Percentiles rank a stretch among this genome's conserved stretches.
Evolutionary conservation across 2,113 vertebrate genomes (phyloP).

Genomic region (Lota lota): DNA sequence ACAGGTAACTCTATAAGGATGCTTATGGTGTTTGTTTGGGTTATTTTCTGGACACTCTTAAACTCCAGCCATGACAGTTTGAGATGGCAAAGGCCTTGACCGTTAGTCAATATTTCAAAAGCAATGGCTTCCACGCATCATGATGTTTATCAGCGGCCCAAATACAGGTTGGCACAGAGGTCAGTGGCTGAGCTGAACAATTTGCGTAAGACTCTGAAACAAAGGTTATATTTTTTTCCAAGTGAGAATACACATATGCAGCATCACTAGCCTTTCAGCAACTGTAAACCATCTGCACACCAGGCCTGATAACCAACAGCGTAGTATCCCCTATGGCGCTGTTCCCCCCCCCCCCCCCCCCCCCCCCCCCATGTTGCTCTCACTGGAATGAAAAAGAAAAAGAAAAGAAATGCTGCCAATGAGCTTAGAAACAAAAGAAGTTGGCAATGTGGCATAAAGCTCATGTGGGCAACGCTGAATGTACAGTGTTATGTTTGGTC

Average conservation of each 20-base stretch:
- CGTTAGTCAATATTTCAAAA: constrained; percentile 2
- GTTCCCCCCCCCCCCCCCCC: neutral
- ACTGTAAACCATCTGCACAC: constrained; percentile 58
- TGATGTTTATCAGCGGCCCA: constrained; percentile 19
- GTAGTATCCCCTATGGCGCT: constrained; percentile 13
- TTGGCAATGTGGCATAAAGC: neutral
- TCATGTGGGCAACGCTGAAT: neutral
- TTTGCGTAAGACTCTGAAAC: constrained; percentile 38
- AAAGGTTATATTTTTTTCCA: constrained; percentile 15
- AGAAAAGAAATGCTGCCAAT: neutral
- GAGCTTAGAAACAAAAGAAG: constrained; percentile 2
- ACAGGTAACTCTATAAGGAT: neutral
- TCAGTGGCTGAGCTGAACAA: constrained; percentile 33
- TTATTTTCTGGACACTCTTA: constrained; percentile 1
- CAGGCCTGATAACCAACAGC: constrained; percentile 37
- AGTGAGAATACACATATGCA: constrained; percentile 50
- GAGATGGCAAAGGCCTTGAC: neutral
- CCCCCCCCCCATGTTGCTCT: neutral
- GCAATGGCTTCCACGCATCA: neutral
- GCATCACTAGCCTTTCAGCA: constrained; percentile 41
- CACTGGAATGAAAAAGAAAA: neutral
- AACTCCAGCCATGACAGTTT: neutral
- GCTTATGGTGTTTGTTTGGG: no score
- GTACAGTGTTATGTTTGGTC: no score
- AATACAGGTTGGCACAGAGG: constrained; percentile 32